Percentiles rank a stretch among this genome's conserved stretches.
Conservation (phyloP, 2,888 invertebrate genomes). For the Rotaria macrura region DNA sequence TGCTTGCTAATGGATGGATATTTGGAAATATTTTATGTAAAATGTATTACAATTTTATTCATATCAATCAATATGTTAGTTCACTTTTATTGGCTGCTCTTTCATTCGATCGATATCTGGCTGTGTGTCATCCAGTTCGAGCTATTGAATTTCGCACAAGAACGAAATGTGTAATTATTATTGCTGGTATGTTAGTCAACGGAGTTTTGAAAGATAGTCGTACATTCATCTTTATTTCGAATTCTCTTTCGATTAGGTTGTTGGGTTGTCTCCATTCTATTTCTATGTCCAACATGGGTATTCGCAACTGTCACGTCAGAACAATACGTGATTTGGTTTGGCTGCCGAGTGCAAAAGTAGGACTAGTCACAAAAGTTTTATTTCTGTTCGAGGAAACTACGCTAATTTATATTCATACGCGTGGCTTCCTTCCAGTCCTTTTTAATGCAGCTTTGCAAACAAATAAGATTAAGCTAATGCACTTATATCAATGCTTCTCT, state of each 20-base stretch:
- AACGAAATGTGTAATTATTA: not conserved
- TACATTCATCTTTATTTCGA: not conserved
- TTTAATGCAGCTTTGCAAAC: too few species aligned
- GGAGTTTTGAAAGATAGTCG: too few species aligned
- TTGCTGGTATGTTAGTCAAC: not conserved
- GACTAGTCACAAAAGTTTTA: not conserved
- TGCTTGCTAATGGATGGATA: not conserved
- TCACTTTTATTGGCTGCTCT: not conserved
- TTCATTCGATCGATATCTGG: conserved; percentile 10
- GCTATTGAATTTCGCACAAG: not conserved
- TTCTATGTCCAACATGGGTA: not conserved
- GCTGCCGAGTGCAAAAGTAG: not conserved
- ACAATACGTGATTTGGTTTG: not conserved
- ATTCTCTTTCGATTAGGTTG: not conserved
- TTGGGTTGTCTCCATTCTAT: not conserved
- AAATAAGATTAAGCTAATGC: too few species aligned
- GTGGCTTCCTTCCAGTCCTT: too few species aligned
- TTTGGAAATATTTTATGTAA: conserved; percentile 18
- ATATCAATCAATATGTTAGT: conserved; percentile 11
- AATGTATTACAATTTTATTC: conserved; percentile 17
- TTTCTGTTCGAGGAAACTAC: not conserved
- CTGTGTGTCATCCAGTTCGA: conserved; percentile 11
- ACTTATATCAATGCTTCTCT: too few species aligned
- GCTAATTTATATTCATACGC: too few species aligned
- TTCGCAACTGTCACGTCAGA: not conserved